phyloP scores from a whole-genome alignment of 2,113 vertebrate species.

The Microtus richardsoni region DNA sequence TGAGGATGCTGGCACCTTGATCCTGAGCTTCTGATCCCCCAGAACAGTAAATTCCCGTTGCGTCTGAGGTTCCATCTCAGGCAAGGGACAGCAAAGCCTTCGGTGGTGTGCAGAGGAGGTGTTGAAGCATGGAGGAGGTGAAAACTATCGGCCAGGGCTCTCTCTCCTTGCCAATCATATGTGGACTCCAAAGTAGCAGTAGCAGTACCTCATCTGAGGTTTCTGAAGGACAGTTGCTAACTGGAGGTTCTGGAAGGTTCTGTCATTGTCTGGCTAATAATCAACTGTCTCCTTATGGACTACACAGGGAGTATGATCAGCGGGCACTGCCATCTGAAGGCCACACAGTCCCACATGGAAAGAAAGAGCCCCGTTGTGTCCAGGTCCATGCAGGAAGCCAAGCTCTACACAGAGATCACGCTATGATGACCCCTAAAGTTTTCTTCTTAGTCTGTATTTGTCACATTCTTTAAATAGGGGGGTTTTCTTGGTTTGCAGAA shows the following conservation, averaged over 20 bases:
- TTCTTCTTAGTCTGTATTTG: not conserved
- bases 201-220: not conserved
- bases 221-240: not conserved
- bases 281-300: not conserved
- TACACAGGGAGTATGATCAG: rapidly evolving
- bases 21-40: not conserved
- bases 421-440: not conserved
- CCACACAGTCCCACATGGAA: rapidly evolving
- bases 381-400: not conserved
- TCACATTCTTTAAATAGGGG: not conserved
- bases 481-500: not conserved
- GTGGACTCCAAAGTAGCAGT: not conserved
- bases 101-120: not conserved
- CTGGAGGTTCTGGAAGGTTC: not conserved
- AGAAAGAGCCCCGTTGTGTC: rapidly evolving
- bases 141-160: rapidly evolving
- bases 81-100: not conserved
- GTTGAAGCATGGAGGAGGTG: not conserved
- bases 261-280: not conserved
- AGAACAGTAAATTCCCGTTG: not conserved
- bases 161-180: not conserved
- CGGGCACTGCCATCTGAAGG: not conserved
- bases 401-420: not conserved
- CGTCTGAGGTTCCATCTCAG: not conserved
- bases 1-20: not conserved